These are phyloP conservation scores for Agonum fuliginosum DNA, from an alignment of 2,888 invertebrate genomes.

Conservation along the genomic window DNA sequence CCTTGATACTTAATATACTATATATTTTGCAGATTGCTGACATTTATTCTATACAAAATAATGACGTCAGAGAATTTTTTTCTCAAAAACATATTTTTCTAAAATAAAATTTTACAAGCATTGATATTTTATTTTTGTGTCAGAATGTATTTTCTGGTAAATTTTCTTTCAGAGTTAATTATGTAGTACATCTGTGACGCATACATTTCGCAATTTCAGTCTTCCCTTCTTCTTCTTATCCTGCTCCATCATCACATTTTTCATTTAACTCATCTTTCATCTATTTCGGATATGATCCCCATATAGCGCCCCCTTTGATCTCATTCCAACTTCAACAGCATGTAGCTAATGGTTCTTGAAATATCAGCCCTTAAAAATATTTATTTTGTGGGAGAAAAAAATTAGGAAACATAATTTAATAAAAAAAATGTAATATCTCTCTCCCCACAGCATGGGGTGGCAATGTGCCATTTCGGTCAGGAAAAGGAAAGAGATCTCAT, in stretches of 20 bases:
- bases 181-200: too few species aligned
- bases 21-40: too few species aligned
- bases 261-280: constrained; percentile 37
- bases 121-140: too few species aligned
- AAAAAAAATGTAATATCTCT: constrained; percentile 38
- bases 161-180: too few species aligned
- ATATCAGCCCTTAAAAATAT: constrained; percentile 38
- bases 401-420: constrained; percentile 43
- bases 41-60: too few species aligned
- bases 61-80: too few species aligned
- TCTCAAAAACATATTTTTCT: too few species aligned
- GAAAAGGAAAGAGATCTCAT: constrained; percentile 18
- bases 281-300: neutral
- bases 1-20: too few species aligned
- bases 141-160: too few species aligned
- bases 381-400: constrained; percentile 42
- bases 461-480: too few species aligned
- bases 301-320: constrained; percentile 18
- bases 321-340: constrained; percentile 23
- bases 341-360: constrained; percentile 31
- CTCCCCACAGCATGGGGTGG: neutral
- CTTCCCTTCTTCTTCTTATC: constrained; percentile 6
- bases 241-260: constrained; percentile 24
- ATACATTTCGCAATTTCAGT: too few species aligned
- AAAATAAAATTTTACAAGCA: too few species aligned